Percentiles rank a stretch among this genome's conserved stretches.
Conservation (phyloP, 2,113 vertebrate genomes). For the human region DNA sequence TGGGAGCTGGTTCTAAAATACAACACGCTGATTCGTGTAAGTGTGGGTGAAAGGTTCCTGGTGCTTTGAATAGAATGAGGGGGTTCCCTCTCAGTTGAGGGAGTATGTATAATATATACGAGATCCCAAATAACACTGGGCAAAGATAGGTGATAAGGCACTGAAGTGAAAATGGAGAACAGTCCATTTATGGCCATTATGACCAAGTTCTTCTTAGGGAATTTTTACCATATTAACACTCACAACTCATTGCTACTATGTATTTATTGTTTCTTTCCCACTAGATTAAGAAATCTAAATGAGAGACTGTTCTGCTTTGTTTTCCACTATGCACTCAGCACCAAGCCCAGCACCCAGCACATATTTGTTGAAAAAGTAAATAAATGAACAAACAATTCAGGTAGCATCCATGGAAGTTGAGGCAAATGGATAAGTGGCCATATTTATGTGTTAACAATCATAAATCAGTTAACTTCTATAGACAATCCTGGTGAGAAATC, state of each 20-base stretch:
- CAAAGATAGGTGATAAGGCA: slow-evolving; percentile 46
- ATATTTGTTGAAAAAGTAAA: not conserved
- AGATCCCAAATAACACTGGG: not conserved
- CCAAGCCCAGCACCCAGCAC: not conserved
- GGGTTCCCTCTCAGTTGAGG: not conserved
- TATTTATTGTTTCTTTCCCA: not conserved
- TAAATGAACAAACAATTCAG: slow-evolving; percentile 7
- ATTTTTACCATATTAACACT: not conserved
- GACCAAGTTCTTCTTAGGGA: not conserved
- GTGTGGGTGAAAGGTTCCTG: not conserved
- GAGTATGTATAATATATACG: not conserved
- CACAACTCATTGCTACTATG: not conserved
- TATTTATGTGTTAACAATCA: not conserved
- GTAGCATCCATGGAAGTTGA: not conserved
- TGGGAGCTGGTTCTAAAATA: slow-evolving; percentile 21
- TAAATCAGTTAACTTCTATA: not conserved
- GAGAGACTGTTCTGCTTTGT: not conserved
- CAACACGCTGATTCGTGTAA: not conserved
- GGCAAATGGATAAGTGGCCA: not conserved
- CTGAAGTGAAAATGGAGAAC: not conserved
- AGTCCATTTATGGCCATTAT: not conserved
- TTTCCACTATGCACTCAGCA: not conserved
- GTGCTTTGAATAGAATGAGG: not conserved
- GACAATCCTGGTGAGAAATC: slow-evolving; percentile 22
- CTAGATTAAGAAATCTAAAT: not conserved